These are phyloP conservation scores for Mesochorus sp. DNA, from an alignment of 2,888 invertebrate genomes.

Conservation along the genomic window DNA sequence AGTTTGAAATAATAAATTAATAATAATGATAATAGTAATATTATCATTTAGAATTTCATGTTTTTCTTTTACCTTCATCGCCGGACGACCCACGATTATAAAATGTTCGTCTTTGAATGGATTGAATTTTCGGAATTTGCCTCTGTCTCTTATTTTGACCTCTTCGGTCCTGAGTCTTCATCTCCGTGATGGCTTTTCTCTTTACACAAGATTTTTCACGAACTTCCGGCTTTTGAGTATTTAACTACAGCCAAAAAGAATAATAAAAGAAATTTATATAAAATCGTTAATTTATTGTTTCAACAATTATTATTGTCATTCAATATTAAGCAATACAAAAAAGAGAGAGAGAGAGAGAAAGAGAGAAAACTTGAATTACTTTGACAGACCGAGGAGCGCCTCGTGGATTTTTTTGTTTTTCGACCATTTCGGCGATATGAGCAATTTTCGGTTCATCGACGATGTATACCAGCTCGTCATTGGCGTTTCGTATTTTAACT, in stretches of 20 bases:
- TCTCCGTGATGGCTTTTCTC: too few relatives aligned
- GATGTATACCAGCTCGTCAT: constrained; percentile 38
- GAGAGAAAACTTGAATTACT: too few relatives aligned
- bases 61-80: constrained; percentile 23
- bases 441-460: constrained; percentile 59
- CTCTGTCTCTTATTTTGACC: constrained; percentile 18
- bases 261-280: not conserved
- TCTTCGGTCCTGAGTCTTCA: not conserved
- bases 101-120: constrained; percentile 41
- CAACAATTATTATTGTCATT: too few relatives aligned
- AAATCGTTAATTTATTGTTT: too few relatives aligned
- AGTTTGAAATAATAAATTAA: not conserved
- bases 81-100: constrained; percentile 26
- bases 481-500: constrained; percentile 39
- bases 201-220: too few relatives aligned
- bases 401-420: constrained; percentile 55
- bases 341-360: too few relatives aligned
- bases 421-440: constrained; percentile 63
- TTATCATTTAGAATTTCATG: not conserved
- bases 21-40: too few relatives aligned
- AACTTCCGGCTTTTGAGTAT: too few relatives aligned
- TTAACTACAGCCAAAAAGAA: too few relatives aligned
- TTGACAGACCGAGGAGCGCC: not conserved
- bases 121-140: not conserved
- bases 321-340: too few relatives aligned